Evolutionary conservation across 2,888 invertebrate species (phyloP).

Genomic region (Heteropelma amictum): DNA sequence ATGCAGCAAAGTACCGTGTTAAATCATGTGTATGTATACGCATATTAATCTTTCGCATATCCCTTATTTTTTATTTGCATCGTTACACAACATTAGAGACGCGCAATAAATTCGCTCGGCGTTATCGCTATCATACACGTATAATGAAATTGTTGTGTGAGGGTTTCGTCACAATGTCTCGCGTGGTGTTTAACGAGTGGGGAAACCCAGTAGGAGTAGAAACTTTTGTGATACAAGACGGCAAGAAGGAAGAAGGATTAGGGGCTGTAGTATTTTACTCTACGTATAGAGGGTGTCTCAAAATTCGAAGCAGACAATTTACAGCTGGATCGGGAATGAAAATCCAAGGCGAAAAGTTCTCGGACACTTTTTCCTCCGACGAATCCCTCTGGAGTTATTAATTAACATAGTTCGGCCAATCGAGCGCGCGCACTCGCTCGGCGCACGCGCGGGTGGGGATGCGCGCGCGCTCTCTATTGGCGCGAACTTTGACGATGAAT

Average conservation of each 20-base stretch:
- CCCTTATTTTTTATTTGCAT: slow-evolving; percentile 40
- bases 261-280: background rate
- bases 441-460: too few species aligned
- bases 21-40: background rate
- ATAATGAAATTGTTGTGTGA: slow-evolving; percentile 53
- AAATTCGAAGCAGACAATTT: too few species aligned
- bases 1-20: too few species aligned
- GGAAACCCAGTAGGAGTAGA: slow-evolving; percentile 10
- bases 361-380: too few species aligned
- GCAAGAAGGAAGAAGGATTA: slow-evolving; percentile 47
- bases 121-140: slow-evolving; percentile 54
- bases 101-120: slow-evolving; percentile 51
- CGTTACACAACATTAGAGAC: slow-evolving; percentile 54
- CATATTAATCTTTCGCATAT: slow-evolving; percentile 5
- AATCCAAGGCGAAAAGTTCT: too few species aligned
- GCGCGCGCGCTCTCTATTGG: too few species aligned
- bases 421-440: too few species aligned
- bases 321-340: too few species aligned
- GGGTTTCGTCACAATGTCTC: slow-evolving; percentile 56
- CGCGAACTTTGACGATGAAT: too few species aligned
- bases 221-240: slow-evolving; percentile 5
- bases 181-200: slow-evolving; percentile 25
- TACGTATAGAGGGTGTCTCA: too few species aligned
- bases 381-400: too few species aligned
- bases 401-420: too few species aligned